Base-by-base conservation (phyloP, 2,113 vertebrate genomes). In the Gracilinanus agilis region DNA sequence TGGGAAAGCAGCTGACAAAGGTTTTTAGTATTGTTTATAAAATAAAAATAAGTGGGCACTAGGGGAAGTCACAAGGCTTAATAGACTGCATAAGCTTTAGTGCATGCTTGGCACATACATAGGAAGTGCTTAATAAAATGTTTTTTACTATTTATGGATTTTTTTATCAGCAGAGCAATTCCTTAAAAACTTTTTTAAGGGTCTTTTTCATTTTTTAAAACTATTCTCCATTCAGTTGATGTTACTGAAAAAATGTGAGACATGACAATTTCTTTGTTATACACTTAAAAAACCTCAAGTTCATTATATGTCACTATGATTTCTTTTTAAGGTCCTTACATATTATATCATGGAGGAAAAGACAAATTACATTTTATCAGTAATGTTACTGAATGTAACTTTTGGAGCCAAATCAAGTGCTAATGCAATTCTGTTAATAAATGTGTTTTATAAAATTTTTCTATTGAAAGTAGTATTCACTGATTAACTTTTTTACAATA, bases 401-500 rank as follows among this genome's bases (percentile, higher is more conserved):
- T 67, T 9, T 83, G 1, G 23, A 94, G 3, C 90, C 95, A 92
- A 92, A 27, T 55, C 56, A 91, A 95, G 0, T 54, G 24, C 53
- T 90, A 55, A 90, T 92, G 29, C 21, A 91, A 25, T 44, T 58
- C 9, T 40, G 9, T 83, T 83, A 83, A 83, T 83, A 89, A 55
- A 12, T 75, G 25, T 89, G 24, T 92, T 96, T 55, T 94, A 67
- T 93, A n/a, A 9, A 90, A 93, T 3, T 4, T 1, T 53, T 61
- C 44, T 94, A 8, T 95, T 56, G 90, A 75, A 90, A 89, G 91
- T 61, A 54, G 29, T 25, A 91, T 75, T 75, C 29, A 75, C 61
- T 75, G n/a, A 0, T 96, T 11, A 88, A 93, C n/a, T 98, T 95
- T 97, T 53, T 97, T 96, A 58, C 89, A 91, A 89, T 97, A 99